Evolutionary conservation across 2,113 vertebrate genomes (phyloP), one percentile per base, ranked within the genome.

Genomic region (Lepidothrix coronata): DNA sequence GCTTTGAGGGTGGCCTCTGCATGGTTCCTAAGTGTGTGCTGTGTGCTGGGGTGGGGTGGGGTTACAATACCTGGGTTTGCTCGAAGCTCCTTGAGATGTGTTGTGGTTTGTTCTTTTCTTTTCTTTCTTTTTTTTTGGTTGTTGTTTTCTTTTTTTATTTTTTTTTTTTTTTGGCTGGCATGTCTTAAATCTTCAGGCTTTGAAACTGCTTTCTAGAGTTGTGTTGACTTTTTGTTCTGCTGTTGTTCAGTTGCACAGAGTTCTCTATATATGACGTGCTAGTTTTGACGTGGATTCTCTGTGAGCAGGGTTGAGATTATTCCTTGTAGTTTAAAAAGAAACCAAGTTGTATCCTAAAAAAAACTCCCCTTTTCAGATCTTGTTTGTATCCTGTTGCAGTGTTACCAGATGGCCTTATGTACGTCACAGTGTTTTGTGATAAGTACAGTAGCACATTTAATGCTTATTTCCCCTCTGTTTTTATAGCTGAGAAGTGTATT

Each of bases 321-420:
- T 85, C 95, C 44, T 87, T 54, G 65, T 94, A 78, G 78, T 58
- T 68, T 66, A 12, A 62, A 24, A 21, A 57, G 49, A 74, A 49
- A 30, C 39, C 39, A 41, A 41, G 39, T 41, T 41, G 39, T 41
- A 41, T 41, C 39, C 39, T 41, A 41, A 41, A 49, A 65, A 11
- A 44, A 27, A 80, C 85, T 20, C 95, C 94, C 79, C 96, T 97
- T 84, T 84, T 65, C 95, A 71, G 28, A 78, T 71, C 71, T 75
- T 65, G 61, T 89, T 97, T 95, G 94, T 97, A 93, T 93, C 90
- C 87, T 92, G 94, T 92, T 96, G 96, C 98, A 97, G 96, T 97
- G 94, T 98, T 97, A 97, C 93, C 96, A 96, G 54, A 96, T 96
- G 95, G 96, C 95, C 96, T 97, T 97, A 95, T 79, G 96, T 98